These are phyloP conservation scores for Leucozona laternaria DNA, from an alignment of 2,888 invertebrate species.

Conservation along the genomic window DNA sequence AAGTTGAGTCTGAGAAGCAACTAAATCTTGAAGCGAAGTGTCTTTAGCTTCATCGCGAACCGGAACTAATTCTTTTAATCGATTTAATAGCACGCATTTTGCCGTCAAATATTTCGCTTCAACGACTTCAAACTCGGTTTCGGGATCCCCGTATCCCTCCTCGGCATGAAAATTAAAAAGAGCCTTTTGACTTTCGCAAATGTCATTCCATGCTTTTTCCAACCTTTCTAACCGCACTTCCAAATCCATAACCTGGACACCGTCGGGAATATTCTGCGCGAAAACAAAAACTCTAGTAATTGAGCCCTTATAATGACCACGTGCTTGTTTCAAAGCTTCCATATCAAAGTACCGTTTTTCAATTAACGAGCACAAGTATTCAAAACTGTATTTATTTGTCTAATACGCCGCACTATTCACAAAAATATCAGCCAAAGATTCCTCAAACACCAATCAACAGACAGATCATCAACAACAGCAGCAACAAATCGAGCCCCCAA, in stretches of 20 bases:
- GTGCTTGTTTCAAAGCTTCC: constrained; percentile 23
- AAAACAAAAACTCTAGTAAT: constrained; percentile 13
- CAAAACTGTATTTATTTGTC: no score
- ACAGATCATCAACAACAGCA: no score
- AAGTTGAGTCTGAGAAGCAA: not conserved
- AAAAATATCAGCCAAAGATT: no score
- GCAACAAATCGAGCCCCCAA: no score
- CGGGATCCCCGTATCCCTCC: not conserved
- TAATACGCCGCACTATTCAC: no score
- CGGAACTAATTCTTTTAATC: not conserved
- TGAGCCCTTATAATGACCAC: constrained; percentile 20
- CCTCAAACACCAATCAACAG: no score
- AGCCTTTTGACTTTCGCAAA: constrained; percentile 17
- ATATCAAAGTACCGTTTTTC: no score
- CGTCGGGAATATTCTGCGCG: constrained; percentile 13
- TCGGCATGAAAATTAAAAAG: constrained; percentile 1
- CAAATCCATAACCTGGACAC: not conserved
- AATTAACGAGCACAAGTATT: no score
- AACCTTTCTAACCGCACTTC: constrained; percentile 28
- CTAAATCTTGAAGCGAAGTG: not conserved
- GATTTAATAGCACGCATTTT: not conserved
- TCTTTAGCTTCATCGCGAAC: not conserved
- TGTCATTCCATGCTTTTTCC: constrained; percentile 2
- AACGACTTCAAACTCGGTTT: constrained; percentile 2
- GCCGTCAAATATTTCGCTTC: constrained; percentile 26